These are phyloP conservation scores for Amphiprion ocellaris DNA, from an alignment of 2,113 vertebrate species.

Conservation along the genomic window DNA sequence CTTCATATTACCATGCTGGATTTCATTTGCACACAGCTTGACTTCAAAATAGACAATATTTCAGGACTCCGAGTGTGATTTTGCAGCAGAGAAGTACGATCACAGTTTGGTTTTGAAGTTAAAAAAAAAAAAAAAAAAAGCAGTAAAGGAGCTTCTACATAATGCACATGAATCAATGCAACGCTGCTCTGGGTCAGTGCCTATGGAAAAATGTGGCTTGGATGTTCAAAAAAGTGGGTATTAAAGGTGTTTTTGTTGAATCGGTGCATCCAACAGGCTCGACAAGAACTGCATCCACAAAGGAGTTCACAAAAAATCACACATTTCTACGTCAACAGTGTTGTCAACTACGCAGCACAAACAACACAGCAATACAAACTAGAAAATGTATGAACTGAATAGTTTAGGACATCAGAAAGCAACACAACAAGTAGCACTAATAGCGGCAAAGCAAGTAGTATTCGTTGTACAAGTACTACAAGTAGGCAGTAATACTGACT, in stretches of 20 bases:
- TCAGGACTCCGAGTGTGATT: slow-evolving; percentile 31
- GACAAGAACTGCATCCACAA: background rate
- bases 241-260: slow-evolving; percentile 23
- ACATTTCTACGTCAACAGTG: too few relatives aligned
- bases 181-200: slow-evolving; percentile 2
- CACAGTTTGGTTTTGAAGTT: too few relatives aligned
- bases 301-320: too few relatives aligned
- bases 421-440: too few relatives aligned
- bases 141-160: background rate
- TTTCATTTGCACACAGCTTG: slow-evolving; percentile 57
- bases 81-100: background rate
- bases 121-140: slow-evolving; percentile 16
- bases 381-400: too few relatives aligned
- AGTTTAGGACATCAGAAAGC: too few relatives aligned
- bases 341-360: too few relatives aligned
- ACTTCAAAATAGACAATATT: slow-evolving; percentile 58
- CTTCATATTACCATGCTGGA: slow-evolving; percentile 55
- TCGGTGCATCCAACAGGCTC: background rate
- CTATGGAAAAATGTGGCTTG: background rate
- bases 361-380: too few relatives aligned
- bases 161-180: background rate
- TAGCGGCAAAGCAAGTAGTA: too few relatives aligned
- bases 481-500: too few relatives aligned
- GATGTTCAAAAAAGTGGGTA: slow-evolving; percentile 15
- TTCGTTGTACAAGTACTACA: too few relatives aligned